phyloP scores from a whole-genome alignment of 2,797 vertebrate species.

The Falco rusticolus region DNA sequence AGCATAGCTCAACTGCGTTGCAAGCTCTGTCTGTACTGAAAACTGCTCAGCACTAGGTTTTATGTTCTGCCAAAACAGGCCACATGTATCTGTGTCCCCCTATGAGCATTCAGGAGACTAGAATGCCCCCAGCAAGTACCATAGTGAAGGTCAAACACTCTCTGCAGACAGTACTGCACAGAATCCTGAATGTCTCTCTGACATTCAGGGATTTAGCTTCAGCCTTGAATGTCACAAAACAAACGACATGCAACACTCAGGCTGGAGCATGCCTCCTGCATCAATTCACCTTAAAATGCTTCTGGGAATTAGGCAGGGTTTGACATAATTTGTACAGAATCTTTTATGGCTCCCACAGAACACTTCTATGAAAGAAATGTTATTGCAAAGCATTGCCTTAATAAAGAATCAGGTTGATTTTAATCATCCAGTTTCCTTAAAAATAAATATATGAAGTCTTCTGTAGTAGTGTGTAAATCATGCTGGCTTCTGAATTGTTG shows the following conservation, averaged over 20 bases:
- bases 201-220: slow-evolving; percentile 43
- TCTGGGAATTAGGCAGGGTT: slow-evolving; percentile 27
- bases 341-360: slow-evolving; percentile 3
- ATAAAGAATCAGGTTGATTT: slow-evolving; percentile 56
- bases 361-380: slow-evolving; percentile 33
- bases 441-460: slow-evolving; percentile 25
- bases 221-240: slow-evolving; percentile 36
- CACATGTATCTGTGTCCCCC: slow-evolving; percentile 1
- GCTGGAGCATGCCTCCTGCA: slow-evolving; percentile 16
- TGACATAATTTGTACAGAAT: slow-evolving; percentile 33
- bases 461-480: background rate
- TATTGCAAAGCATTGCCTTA: slow-evolving; percentile 30
- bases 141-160: slow-evolving; percentile 49
- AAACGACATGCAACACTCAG: background rate
- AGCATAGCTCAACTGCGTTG: background rate
- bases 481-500: slow-evolving; percentile 4
- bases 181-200: slow-evolving; percentile 52
- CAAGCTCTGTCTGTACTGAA: background rate
- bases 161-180: slow-evolving; percentile 8
- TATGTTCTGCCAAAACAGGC: slow-evolving; percentile 9
- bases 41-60: background rate
- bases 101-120: slow-evolving; percentile 34
- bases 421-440: background rate
- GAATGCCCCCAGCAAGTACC: slow-evolving; percentile 52
- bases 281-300: slow-evolving; percentile 24